These are phyloP conservation scores for Euplexia lucipara DNA, from an alignment of 2,888 invertebrate species.

Conservation along the genomic window DNA sequence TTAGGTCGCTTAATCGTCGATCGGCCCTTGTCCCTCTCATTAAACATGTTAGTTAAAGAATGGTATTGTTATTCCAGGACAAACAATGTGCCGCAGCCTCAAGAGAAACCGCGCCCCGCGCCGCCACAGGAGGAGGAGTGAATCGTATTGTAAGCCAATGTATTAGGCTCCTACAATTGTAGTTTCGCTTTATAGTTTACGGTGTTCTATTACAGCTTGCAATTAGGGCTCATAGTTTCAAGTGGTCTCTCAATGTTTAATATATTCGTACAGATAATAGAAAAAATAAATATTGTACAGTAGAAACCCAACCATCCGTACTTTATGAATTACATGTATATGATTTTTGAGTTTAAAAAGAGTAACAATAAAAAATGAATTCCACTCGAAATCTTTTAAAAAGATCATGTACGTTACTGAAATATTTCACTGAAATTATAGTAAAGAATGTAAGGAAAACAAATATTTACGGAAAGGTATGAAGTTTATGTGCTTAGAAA, in stretches of 20 bases:
- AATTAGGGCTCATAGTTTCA: conserved; percentile 46
- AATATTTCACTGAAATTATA: neutral
- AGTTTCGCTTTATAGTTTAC: conserved; percentile 57
- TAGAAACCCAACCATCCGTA: conserved; percentile 32
- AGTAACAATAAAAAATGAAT: neutral
- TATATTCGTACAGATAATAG: conserved; percentile 35
- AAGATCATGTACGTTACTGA: neutral
- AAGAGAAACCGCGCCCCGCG: conserved; percentile 42
- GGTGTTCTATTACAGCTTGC: conserved; percentile 51
- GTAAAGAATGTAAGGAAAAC: neutral
- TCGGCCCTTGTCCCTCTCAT: too few species aligned
- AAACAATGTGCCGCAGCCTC: conserved; percentile 40
- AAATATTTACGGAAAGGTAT: conserved; percentile 13
- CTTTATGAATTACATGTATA: conserved; percentile 11
- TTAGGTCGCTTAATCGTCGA: too few species aligned
- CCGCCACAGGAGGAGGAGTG: conserved; percentile 56
- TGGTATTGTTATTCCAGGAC: conserved; percentile 56
- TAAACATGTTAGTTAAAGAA: too few species aligned
- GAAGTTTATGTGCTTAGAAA: neutral
- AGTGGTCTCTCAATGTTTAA: conserved; percentile 45
- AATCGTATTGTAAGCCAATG: conserved; percentile 39
- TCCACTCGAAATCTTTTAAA: neutral
- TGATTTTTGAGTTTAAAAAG: conserved; percentile 37
- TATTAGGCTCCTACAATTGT: conserved; percentile 48
- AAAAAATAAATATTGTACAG: conserved; percentile 20